Evolutionary conservation across 2,888 invertebrate genomes (phyloP).

Genomic region (Drosophila conformis): DNA sequence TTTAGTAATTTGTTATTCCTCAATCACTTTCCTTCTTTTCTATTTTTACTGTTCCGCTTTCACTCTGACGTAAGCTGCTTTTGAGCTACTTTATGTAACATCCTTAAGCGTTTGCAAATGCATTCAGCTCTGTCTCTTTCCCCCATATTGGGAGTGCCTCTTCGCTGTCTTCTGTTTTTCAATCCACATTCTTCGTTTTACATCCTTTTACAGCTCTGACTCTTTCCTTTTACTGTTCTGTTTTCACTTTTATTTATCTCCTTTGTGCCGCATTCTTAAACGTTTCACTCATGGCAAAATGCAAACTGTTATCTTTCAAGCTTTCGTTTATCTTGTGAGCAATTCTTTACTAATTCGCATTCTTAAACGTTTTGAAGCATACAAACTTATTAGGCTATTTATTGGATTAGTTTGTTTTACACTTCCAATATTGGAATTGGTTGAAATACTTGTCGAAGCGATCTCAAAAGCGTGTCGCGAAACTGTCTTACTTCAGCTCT

Average conservation of each 20-base stretch:
- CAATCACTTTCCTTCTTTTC: neutral
- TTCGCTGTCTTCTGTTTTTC: neutral
- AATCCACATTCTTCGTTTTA: neutral
- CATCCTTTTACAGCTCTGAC: neutral
- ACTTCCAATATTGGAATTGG: neutral
- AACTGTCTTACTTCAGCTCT: neutral
- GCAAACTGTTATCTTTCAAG: neutral
- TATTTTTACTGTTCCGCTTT: neutral
- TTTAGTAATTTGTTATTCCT: neutral
- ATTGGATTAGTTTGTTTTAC: neutral
- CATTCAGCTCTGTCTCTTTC: neutral
- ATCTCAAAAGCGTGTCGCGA: conserved; percentile 8
- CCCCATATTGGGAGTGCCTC: neutral
- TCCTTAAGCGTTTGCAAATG: conserved; percentile 6
- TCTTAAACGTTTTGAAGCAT: conserved; percentile 20
- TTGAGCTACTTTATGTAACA: neutral
- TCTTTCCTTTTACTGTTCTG: neutral
- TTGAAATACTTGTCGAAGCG: conserved; percentile 29
- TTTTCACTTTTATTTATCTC: neutral
- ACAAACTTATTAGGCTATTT: neutral
- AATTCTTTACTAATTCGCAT: conserved; percentile 1
- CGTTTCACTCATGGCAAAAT: conserved; percentile 2
- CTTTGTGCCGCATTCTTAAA: conserved; percentile 6
- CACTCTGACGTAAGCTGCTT: neutral
- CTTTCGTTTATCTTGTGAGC: neutral